These are phyloP conservation scores for Penaeus japonicus DNA, from an alignment of 1,140 invertebrate species.

Conservation along the genomic window DNA sequence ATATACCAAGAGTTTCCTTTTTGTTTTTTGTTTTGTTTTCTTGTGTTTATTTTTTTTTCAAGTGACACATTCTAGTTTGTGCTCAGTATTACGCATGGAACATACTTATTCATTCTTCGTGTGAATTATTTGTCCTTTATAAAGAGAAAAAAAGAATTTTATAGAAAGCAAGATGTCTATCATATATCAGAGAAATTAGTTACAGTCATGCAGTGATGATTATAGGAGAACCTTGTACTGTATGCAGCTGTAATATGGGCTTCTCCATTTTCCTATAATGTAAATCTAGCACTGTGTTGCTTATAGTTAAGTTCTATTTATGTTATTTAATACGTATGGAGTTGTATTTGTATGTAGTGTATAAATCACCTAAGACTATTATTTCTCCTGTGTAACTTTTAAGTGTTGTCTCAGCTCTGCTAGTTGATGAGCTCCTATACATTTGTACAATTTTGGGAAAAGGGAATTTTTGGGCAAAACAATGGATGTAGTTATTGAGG, in stretches of 20 bases:
- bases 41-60: constrained; percentile 42
- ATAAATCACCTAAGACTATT: constrained; percentile 35
- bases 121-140: constrained; percentile 26
- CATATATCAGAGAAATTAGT: neutral
- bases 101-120: neutral
- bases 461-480: constrained; percentile 25
- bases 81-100: constrained; percentile 46
- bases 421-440: constrained; percentile 20
- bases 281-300: constrained; percentile 35
- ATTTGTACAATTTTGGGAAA: constrained; percentile 50
- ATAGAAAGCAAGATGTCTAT: neutral
- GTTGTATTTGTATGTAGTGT: constrained; percentile 55
- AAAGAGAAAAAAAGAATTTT: constrained; percentile 15
- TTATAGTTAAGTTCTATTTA: constrained; percentile 52
- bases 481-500: constrained; percentile 45
- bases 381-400: neutral
- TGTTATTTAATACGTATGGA: constrained; percentile 54
- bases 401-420: neutral
- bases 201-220: constrained; percentile 11
- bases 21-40: neutral
- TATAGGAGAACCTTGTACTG: constrained; percentile 15
- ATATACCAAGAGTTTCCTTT: neutral
- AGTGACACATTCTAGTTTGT: constrained; percentile 55
- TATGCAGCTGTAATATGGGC: constrained; percentile 15
- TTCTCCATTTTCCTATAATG: constrained; percentile 17